Conservation (phyloP, 2,113 vertebrate genomes). For the Polyodon spathula region DNA sequence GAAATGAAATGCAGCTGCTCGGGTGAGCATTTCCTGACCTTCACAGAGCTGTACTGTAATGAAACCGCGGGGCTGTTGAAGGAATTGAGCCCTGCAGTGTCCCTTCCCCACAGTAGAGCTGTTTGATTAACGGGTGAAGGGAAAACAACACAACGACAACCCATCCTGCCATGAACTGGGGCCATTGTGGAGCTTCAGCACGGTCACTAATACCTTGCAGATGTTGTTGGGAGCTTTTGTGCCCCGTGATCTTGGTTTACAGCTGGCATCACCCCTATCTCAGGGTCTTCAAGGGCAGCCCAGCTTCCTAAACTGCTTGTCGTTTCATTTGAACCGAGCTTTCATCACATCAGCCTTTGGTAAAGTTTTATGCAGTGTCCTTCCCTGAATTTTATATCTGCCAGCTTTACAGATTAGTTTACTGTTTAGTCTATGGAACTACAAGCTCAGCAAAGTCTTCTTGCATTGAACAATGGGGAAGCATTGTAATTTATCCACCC, state of each 20-base stretch:
- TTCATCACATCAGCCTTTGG: too few relatives aligned
- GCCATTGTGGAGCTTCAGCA: neutral
- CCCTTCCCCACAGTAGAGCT: neutral
- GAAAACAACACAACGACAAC: neutral
- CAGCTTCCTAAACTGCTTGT: too few relatives aligned
- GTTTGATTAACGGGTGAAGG: neutral
- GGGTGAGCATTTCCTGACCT: neutral
- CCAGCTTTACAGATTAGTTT: neutral
- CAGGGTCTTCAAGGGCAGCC: too few relatives aligned
- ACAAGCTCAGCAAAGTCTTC: constrained; percentile 11
- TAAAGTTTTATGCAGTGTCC: too few relatives aligned
- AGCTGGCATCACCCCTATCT: too few relatives aligned
- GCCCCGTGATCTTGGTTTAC: too few relatives aligned
- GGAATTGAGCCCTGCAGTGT: constrained; percentile 13
- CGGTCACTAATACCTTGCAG: constrained; percentile 5
- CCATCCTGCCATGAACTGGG: neutral
- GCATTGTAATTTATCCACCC: constrained; percentile 3
- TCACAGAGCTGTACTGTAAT: neutral
- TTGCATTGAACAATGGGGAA: neutral
- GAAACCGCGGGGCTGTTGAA: constrained; percentile 6
- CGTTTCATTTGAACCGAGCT: too few relatives aligned
- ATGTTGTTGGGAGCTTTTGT: constrained; percentile 6
- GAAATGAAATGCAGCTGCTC: too few relatives aligned
- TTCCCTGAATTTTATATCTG: neutral
- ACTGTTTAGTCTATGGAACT: constrained; percentile 4